Base-by-base conservation (phyloP, 2,888 invertebrate species). In the Diadegma fenestrale region DNA sequence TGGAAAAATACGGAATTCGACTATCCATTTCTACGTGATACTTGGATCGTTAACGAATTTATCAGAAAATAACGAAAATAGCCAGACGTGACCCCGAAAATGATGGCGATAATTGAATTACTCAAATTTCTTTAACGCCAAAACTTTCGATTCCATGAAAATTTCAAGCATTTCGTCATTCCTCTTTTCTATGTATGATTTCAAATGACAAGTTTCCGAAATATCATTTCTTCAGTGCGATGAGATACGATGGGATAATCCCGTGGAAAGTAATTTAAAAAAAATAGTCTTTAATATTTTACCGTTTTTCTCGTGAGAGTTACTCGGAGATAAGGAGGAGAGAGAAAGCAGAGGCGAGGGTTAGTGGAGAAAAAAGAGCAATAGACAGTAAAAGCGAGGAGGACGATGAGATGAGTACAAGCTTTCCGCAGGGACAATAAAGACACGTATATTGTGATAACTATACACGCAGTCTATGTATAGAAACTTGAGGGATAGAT, bases 401-500 rank as follows among this genome's bases (percentile, higher is more conserved):
- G 51, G 58, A 82, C 48, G 37, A 58, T 19, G 66, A 73, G 66
- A 80, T 80, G 73, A 80, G 64, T 30, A 66, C 73, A 41, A 80
- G 64, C 80, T 80, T 73, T 80, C 33, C 80, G n/a, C 64, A 73
- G 80, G 66, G 54, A 80, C 80, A 80, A 83, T 83, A 45, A 83
- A 83, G 79, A 48, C 48, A 51, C 72, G 22, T 66, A 61, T 61
- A 73, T 63, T 45, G 30, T 10, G 41, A 51, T 45, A 64, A 33
- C 45, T 63, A 45, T 22, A 66, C 61, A 51, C 41, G 33, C 33
- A 64, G 22, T n/a, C 58, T 61, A 61, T 61, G 71, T 80, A 73
- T 48, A 68, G 68, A 78, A 68, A 77, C 82, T 82, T 73, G 78
- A 78, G 72, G 78, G 58, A 69, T 54, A 73, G 64, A 54, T 54